phyloP scores from a whole-genome alignment of 2,888 invertebrate species.

The Drosophila merina region DNA sequence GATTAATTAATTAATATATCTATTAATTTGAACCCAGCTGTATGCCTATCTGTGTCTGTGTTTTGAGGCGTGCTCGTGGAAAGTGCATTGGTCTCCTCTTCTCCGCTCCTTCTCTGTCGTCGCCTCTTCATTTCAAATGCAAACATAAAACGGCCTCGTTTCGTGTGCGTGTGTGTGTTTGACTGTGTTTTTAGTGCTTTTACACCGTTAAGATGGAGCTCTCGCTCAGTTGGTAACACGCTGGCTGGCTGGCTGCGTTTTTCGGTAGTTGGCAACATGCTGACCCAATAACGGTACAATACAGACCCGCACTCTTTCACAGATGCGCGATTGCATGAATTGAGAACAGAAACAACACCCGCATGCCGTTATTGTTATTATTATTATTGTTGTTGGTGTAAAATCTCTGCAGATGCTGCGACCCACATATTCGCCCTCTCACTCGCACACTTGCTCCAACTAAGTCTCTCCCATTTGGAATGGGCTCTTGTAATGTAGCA shows the following conservation, averaged over 20 bases:
- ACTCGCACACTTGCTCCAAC: slow-evolving; percentile 40
- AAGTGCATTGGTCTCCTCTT: slow-evolving; percentile 66
- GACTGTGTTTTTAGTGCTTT: slow-evolving; percentile 53
- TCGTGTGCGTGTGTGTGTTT: slow-evolving; percentile 44
- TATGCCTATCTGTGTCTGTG: slow-evolving; percentile 61
- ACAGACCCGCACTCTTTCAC: slow-evolving; percentile 23
- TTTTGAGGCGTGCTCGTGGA: slow-evolving; percentile 41
- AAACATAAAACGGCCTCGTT: slow-evolving; percentile 71
- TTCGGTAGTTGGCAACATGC: slow-evolving; percentile 78
- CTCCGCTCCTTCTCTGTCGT: slow-evolving; percentile 40
- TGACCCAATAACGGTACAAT: slow-evolving; percentile 74
- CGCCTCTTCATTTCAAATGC: slow-evolving; percentile 57
- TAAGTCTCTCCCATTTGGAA: slow-evolving; percentile 21
- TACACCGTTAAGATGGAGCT: slow-evolving; percentile 52
- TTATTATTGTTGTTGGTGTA: slow-evolving; percentile 43
- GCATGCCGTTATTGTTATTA: slow-evolving; percentile 51
- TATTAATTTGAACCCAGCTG: slow-evolving; percentile 10
- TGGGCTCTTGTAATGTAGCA: slow-evolving; percentile 6
- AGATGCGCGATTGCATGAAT: slow-evolving; percentile 56
- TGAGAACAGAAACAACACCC: slow-evolving; percentile 51
- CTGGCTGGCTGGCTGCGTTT: slow-evolving; percentile 58
- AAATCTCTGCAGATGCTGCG: slow-evolving; percentile 63
- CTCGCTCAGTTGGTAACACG: slow-evolving; percentile 68
- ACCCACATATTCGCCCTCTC: slow-evolving; percentile 60
- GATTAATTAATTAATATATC: background rate